Base-by-base conservation (phyloP, 2,113 vertebrate genomes). In the Notiomystis cincta region DNA sequence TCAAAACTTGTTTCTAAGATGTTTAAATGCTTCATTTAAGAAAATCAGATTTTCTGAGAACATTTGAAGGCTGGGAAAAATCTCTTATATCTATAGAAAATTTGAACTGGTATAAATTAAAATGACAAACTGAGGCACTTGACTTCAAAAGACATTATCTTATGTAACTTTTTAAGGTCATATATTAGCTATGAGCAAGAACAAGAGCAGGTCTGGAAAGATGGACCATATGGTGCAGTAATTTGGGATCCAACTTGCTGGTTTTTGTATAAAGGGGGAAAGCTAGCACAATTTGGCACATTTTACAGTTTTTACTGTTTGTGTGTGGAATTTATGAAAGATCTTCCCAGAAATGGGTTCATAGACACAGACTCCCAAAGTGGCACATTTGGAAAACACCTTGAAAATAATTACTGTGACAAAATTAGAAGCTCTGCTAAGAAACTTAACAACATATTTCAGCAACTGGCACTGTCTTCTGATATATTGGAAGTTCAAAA, bases 391-490 rank as follows among this genome's bases (percentile, higher is more conserved):
- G 84, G 71, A 92, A 82, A 90, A 70, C 27, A 94, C 76, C 58
- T 95, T 71, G 44, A 92, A 95, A 78, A 81, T 82, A 84, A 87
- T 93, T 77, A 58, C 47, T 71, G 20, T 58, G 51, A 90, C 76
- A 86, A 78, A 44, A 81, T 67, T 40, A 73, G 54, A 65, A 93
- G 37, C n/a, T 89, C 71, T 93, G 44, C 37, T 96, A 92, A 88
- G 82, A 90, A 83, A 81, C 31, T 71, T 93, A 75, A 35, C 13
- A 78, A 21, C 22, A 40, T 81, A 71, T 75, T 95, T 92, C 56
- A 60, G 85, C 38, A 62, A 7, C 58, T 93, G 56, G 15, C 33
- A 70, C 35, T 56, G 31, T 37, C 15, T 76, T 87, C 38, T 72
- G 51, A 33, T 71, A 45, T 53, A 86, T 3, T 88, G 60, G 19